A percentile compares a stretch with the other conserved stretches of the same genome.
These are phyloP conservation scores for Athrips mouffetella DNA, from an alignment of 2,888 invertebrate genomes.

Conservation along the genomic window DNA sequence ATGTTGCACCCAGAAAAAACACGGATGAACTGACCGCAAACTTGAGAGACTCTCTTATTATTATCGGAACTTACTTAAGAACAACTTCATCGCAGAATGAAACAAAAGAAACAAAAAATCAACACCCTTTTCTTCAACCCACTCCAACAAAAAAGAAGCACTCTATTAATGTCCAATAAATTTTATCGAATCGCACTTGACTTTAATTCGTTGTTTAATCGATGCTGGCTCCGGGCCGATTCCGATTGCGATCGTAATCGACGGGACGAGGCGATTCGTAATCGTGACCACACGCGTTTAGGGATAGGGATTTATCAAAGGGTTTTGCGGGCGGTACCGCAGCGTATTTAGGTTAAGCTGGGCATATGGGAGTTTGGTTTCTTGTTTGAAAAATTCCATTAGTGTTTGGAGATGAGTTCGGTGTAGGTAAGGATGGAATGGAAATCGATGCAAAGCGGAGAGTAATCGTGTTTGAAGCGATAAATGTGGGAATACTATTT, in stretches of 20 bases:
- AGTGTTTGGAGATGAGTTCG: no score
- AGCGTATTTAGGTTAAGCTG: not conserved
- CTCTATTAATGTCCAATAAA: conserved; percentile 45
- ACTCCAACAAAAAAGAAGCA: conserved; percentile 14
- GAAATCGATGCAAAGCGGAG: no score
- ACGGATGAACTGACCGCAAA: no score
- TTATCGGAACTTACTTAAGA: no score
- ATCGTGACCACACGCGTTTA: conserved; percentile 53
- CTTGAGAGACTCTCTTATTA: no score
- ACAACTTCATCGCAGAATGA: not conserved
- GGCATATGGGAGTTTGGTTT: not conserved
- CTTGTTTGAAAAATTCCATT: not conserved
- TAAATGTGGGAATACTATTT: no score
- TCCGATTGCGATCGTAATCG: conserved; percentile 56
- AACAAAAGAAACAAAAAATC: not conserved
- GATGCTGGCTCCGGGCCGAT: conserved; percentile 39
- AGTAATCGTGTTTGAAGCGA: no score
- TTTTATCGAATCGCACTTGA: conserved; percentile 43
- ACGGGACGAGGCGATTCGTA: conserved; percentile 38
- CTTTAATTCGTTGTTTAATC: conserved; percentile 48
- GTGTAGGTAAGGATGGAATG: no score
- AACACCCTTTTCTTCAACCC: not conserved
- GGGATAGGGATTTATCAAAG: not conserved
- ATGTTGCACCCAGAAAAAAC: no score
- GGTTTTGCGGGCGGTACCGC: not conserved